A percentile compares a stretch with the other conserved stretches of the same genome.
Conservation (phyloP, 2,113 vertebrate species). For the Sprattus sprattus region DNA sequence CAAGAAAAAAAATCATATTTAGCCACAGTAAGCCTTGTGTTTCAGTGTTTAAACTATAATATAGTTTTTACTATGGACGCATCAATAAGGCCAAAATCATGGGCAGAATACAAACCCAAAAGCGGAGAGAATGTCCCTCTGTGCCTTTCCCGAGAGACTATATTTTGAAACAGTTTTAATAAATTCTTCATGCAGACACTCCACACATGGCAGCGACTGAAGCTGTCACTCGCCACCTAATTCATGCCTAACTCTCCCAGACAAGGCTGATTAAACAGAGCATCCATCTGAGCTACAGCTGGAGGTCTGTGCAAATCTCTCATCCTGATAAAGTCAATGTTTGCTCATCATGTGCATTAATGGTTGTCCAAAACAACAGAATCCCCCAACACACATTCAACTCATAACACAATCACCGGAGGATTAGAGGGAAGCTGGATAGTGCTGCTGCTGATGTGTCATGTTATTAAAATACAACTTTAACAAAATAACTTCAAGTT, state of each 20-base stretch:
- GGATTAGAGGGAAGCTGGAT: background rate
- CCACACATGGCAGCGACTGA: conserved; percentile 9
- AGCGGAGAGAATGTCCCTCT: background rate
- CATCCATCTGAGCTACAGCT: background rate
- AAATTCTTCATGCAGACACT: background rate
- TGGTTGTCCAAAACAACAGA: conserved; percentile 24
- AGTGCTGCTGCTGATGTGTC: too few relatives aligned
- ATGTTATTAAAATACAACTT: background rate
- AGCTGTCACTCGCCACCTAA: background rate
- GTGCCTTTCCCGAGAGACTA: background rate
- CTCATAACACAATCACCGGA: background rate
- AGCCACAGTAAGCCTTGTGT: too few relatives aligned
- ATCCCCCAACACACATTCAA: background rate
- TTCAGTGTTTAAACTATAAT: background rate
- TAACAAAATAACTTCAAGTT: background rate
- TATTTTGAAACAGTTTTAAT: background rate
- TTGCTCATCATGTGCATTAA: conserved; percentile 4
- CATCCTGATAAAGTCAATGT: background rate
- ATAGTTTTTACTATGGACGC: too few relatives aligned
- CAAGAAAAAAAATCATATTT: background rate
- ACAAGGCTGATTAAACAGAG: conserved; percentile 14
- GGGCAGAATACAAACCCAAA: background rate
- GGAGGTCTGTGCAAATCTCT: conserved; percentile 9
- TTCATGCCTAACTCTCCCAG: background rate
- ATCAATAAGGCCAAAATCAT: too few relatives aligned